These are phyloP conservation scores for Ashinkailepas kermadecensis DNA, from an alignment of 2,888 invertebrate genomes.

Conservation along the genomic window DNA sequence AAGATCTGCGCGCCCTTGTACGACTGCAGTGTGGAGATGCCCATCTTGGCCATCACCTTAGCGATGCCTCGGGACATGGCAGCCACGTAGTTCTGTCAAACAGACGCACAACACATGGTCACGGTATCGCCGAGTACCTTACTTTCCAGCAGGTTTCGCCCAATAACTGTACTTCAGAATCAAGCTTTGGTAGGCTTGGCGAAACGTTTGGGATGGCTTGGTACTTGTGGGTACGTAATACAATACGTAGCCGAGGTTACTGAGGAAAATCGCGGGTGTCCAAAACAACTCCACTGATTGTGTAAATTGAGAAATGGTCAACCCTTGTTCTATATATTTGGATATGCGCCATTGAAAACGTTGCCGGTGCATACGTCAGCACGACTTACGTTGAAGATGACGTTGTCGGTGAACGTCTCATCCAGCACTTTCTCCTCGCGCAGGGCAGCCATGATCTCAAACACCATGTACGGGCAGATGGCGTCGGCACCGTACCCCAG, in stretches of 20 bases:
- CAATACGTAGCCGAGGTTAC: no score
- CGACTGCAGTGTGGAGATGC: slow-evolving; percentile 95
- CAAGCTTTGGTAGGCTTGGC: no score
- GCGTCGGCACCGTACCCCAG: slow-evolving; percentile 97
- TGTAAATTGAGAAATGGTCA: no score
- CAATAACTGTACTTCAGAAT: no score
- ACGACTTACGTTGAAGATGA: slow-evolving; percentile 56
- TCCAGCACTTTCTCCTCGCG: slow-evolving; percentile 79
- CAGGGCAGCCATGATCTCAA: slow-evolving; percentile 81
- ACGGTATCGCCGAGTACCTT: no score
- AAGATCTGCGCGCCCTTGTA: slow-evolving; percentile 99
- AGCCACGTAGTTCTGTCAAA: slow-evolving; percentile 64
- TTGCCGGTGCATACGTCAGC: not conserved
- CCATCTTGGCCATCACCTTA: slow-evolving; percentile 99
- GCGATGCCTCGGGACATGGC: slow-evolving; percentile 85
- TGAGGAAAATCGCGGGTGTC: no score
- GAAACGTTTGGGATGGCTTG: no score
- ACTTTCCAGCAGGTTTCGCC: no score
- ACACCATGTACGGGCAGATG: slow-evolving; percentile 92
- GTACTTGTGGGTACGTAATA: no score
- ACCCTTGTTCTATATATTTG: no score
- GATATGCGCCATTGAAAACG: not conserved
- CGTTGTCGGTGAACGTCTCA: slow-evolving; percentile 61
- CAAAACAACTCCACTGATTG: no score
- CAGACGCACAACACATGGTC: no score